Conservation (phyloP, 2,113 vertebrate species). For the Syrrhaptes paradoxus region DNA sequence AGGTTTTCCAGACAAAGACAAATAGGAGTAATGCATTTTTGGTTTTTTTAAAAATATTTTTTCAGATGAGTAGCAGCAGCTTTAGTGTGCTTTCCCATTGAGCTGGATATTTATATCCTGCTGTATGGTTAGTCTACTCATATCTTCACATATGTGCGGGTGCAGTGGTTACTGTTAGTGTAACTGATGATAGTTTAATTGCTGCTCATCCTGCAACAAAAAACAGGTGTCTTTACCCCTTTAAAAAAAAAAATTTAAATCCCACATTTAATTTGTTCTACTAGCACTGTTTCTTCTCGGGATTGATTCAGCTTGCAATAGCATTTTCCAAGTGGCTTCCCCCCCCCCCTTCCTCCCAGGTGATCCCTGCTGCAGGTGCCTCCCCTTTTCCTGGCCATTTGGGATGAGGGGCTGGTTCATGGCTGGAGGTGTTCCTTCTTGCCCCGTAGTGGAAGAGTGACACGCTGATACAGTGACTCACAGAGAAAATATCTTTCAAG, state of each 20-base stretch:
- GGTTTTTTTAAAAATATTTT: background rate
- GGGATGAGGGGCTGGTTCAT: background rate
- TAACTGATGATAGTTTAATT: background rate
- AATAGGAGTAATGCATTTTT: background rate
- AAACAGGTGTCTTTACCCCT: background rate
- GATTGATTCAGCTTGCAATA: background rate
- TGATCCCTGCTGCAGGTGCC: background rate
- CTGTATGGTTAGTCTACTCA: background rate
- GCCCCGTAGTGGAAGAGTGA: background rate
- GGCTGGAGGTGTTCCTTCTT: slow-evolving; percentile 3
- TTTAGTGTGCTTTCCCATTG: background rate
- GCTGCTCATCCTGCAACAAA: background rate
- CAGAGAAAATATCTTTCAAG: background rate
- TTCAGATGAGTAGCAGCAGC: background rate
- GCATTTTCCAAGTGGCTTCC: background rate
- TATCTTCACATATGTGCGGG: background rate
- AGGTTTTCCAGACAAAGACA: background rate
- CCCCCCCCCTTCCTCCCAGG: background rate
- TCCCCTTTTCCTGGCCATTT: background rate
- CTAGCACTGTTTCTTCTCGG: background rate
- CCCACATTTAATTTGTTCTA: background rate
- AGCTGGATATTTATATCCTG: background rate
- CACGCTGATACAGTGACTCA: background rate
- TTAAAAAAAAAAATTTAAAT: too few species aligned
- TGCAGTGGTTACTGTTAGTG: background rate